These are phyloP conservation scores for Phymorhynchus buccinoides DNA, from an alignment of 1,140 invertebrate species.

Conservation along the genomic window DNA sequence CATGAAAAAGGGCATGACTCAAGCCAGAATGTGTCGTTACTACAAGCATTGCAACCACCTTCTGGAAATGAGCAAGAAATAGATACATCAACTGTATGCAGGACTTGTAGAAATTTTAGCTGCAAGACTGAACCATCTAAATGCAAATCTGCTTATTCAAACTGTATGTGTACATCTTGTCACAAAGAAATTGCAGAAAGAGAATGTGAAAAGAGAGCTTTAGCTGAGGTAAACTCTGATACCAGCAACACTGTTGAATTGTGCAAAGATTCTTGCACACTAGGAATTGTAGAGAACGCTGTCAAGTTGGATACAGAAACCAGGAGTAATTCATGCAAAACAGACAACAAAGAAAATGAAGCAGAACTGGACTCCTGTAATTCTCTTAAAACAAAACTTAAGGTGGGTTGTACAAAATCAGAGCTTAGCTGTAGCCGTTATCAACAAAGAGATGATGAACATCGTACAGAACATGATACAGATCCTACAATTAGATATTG, in stretches of 20 bases:
- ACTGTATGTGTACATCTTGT: not conserved
- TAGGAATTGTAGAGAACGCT: not conserved
- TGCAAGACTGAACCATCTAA: not conserved
- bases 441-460: not conserved
- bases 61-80: not conserved
- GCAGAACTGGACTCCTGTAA: no score
- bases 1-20: not conserved
- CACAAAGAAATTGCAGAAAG: not conserved
- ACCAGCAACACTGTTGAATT: not conserved
- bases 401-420: no score
- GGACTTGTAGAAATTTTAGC: not conserved
- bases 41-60: not conserved
- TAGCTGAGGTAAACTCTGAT: no score
- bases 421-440: no score
- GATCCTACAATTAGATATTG: not conserved
- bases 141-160: not conserved
- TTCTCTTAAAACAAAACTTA: no score
- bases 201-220: not conserved
- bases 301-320: no score
- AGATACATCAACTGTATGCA: not conserved
- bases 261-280: not conserved
- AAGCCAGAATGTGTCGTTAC: not conserved
- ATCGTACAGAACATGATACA: not conserved
- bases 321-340: not conserved
- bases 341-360: not conserved